A percentile compares a stretch with the other conserved stretches of the same genome.
Evolutionary conservation across 2,113 vertebrate species (phyloP).

Genomic region (Panthera leo): DNA sequence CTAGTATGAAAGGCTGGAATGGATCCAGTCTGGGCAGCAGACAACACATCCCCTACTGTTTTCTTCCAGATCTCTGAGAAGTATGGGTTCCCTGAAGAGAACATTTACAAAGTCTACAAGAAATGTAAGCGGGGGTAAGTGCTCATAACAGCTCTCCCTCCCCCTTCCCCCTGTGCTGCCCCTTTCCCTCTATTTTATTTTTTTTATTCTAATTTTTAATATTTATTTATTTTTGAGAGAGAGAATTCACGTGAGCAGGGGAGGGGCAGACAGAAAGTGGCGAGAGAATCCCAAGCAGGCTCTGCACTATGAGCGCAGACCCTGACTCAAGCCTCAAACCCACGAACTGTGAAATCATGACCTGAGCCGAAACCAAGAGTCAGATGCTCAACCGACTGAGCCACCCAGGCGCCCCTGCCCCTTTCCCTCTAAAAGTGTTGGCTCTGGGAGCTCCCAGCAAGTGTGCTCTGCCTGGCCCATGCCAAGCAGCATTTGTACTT

Average conservation of each 20-base stretch:
- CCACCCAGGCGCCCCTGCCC: background rate
- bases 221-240: too few relatives aligned
- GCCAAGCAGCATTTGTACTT: background rate
- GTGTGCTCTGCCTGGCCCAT: background rate
- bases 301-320: too few relatives aligned
- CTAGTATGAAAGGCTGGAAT: background rate
- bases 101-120: slow-evolving; percentile 98
- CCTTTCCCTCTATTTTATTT: background rate
- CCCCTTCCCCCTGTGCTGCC: fast-evolving
- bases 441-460: background rate
- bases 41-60: background rate
- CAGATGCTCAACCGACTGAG: too few relatives aligned
- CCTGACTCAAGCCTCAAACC: too few relatives aligned
- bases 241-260: too few relatives aligned
- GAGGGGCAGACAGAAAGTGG: too few relatives aligned
- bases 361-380: too few relatives aligned
- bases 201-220: too few relatives aligned
- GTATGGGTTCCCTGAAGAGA: slow-evolving; percentile 95
- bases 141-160: background rate
- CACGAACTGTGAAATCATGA: too few relatives aligned
- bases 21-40: background rate
- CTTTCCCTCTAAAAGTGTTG: background rate
- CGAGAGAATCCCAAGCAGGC: too few relatives aligned
- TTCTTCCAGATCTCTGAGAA: slow-evolving; percentile 96
- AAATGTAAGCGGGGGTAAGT: slow-evolving; percentile 99